Conservation (phyloP, 2,888 invertebrate genomes). For the Galerucella nymphaeae region DNA sequence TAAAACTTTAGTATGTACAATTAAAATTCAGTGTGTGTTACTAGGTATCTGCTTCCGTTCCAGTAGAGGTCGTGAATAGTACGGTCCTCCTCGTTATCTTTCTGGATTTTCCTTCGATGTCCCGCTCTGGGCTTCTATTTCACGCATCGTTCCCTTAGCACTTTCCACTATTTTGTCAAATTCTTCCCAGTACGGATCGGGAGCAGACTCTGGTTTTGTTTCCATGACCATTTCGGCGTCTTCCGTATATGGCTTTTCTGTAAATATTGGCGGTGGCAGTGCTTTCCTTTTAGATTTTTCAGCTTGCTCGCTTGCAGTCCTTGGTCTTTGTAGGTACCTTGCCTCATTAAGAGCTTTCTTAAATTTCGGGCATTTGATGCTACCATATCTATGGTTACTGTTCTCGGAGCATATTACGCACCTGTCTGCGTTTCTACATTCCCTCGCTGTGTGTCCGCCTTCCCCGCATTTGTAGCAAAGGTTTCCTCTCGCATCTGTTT, state of each 20-base stretch:
- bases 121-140: not conserved
- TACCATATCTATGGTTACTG: not conserved
- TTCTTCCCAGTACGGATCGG: no score
- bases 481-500: not conserved
- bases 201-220: no score
- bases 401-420: not conserved
- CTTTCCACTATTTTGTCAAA: no score
- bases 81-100: no score
- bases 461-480: not conserved
- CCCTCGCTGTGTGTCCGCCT: not conserved
- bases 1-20: no score
- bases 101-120: not conserved
- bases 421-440: not conserved
- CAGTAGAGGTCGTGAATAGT: no score
- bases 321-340: not conserved
- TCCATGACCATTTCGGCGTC: not conserved
- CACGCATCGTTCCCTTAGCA: not conserved
- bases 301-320: not conserved
- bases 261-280: not conserved
- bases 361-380: no score
- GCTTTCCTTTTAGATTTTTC: not conserved
- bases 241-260: not conserved
- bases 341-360: not conserved
- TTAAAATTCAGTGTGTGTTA: not conserved
- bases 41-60: no score